Evolutionary conservation across 2,888 invertebrate species (phyloP), one percentile per base, ranked within the genome.

Genomic region (Chelonus formosanus): DNA sequence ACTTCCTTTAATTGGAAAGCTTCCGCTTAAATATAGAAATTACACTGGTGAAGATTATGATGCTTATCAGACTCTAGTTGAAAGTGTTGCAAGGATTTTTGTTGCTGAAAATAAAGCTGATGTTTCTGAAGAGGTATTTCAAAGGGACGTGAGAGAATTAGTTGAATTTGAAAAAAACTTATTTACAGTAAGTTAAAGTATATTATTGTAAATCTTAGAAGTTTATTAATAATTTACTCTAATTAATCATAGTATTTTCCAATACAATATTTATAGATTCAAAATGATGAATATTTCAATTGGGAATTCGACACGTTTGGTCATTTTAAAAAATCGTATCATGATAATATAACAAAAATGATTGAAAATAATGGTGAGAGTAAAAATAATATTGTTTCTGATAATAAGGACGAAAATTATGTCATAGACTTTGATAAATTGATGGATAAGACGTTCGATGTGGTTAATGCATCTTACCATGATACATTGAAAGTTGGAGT

Each of bases 1-100:
- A 20, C 31, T 48, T 10, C 48, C 48, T 43, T 45, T 66, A 36
- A 34, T 35, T 34, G 43, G 5, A 31, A 47, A 64, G 4, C 44
- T 71, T 6, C 71, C 71, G 3, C 10, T 45, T 5, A 50, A 62
- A 7, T 67, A 56, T 43, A 34, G 69, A 65, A 63, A 70, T 63
- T 66, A 69, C 56, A 67, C 52, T 6, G 65, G 55, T 43, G 36
- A 34, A 34, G 61, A 61, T 20, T 47, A 55, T 43, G 43, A 7
- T 44, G 56, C 56, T 3, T 65, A 65, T 50, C 40, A 6, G 0
- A 43, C 62, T 10, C 52, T 67, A 6, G 68, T 70, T 4, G 57
- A n/a, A 6, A 55, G 62, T 32, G 65, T 71, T 40, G 53, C 60
- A 3, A 36, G 48, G 36, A 56, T 58, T 32, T 62, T 69, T 47